A percentile compares a stretch with the other conserved stretches of the same genome.
phyloP scores from a whole-genome alignment of 2,888 invertebrate species.

The Candidula unifasciata region DNA sequence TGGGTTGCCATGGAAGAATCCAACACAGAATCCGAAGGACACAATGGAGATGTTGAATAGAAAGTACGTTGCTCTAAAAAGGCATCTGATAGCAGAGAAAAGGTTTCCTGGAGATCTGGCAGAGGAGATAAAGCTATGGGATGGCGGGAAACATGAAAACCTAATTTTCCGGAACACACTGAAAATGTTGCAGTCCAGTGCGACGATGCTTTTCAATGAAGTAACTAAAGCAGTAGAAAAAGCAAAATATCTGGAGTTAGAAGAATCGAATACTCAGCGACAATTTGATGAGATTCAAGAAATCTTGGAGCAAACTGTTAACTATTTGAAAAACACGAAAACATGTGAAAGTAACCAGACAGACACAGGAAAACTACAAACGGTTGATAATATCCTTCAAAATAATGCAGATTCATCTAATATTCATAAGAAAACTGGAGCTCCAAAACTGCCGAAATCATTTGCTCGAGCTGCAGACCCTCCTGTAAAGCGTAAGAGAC shows the following conservation, averaged over 20 bases:
- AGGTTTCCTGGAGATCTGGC: constrained; percentile 48
- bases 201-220: constrained; percentile 28
- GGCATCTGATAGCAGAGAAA: constrained; percentile 39
- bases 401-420: too few species aligned
- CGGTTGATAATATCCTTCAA: too few species aligned
- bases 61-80: constrained; percentile 46
- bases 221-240: constrained; percentile 25
- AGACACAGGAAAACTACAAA: too few species aligned
- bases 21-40: constrained; percentile 55
- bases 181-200: constrained; percentile 35
- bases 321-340: too few species aligned
- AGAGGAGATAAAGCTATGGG: constrained; percentile 49
- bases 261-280: neutral
- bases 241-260: constrained; percentile 19
- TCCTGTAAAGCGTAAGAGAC: too few species aligned
- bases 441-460: too few species aligned
- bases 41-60: constrained; percentile 47
- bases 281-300: constrained; percentile 24
- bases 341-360: too few species aligned
- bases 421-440: too few species aligned
- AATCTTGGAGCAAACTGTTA: neutral
- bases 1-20: constrained; percentile 50
- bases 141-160: constrained; percentile 29
- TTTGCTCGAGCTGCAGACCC: too few species aligned
- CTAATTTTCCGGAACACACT: constrained; percentile 45